These are phyloP conservation scores for Lutra lutra DNA, from an alignment of 2,797 vertebrate species.

Conservation along the genomic window DNA sequence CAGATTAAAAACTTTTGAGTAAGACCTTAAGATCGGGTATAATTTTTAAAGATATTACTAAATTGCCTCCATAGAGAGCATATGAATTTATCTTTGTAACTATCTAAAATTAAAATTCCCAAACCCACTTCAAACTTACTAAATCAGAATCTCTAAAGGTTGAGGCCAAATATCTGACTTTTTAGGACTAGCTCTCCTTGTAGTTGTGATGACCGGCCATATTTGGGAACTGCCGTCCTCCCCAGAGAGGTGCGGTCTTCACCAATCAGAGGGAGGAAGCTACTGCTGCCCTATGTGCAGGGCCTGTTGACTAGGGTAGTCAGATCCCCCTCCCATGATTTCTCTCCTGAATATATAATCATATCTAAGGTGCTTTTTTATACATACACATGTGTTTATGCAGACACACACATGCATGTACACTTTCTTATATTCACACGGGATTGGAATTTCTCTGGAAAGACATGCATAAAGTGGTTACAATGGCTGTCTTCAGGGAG, in stretches of 20 bases:
- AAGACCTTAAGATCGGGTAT: background rate
- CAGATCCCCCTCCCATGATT: background rate
- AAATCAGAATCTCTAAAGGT: background rate
- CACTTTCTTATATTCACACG: background rate
- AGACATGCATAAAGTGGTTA: background rate
- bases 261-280: background rate
- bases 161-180: background rate
- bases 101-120: constrained; percentile 12
- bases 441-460: background rate
- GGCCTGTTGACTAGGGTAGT: background rate
- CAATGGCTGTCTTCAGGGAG: background rate
- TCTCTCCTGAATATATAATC: background rate
- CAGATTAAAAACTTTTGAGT: background rate
- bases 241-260: background rate
- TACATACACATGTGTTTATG: background rate
- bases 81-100: background rate
- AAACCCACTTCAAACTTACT: background rate
- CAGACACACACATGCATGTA: background rate
- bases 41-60: background rate
- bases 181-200: background rate
- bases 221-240: background rate
- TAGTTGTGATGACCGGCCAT: background rate
- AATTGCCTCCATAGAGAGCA: background rate
- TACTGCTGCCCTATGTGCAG: background rate
- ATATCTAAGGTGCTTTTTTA: background rate